These are phyloP conservation scores for Augiades crinisus DNA, from an alignment of 2,888 invertebrate genomes.

Conservation along the genomic window DNA sequence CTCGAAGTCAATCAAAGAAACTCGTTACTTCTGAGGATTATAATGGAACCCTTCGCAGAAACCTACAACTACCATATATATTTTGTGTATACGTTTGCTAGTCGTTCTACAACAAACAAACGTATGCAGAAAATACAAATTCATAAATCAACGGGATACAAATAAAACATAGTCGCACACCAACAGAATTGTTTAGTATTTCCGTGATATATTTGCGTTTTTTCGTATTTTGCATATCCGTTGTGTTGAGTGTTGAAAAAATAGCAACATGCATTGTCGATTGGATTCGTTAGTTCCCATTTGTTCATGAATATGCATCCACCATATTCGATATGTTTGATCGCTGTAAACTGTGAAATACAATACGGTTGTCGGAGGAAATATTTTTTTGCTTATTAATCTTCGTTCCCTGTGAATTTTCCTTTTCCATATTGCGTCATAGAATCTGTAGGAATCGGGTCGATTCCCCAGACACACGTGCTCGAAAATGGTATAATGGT, in stretches of 20 bases:
- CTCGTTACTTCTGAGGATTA: no score
- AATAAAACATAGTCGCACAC: not conserved
- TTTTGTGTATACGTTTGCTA: no score
- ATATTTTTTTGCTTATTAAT: no score
- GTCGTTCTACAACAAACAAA: no score
- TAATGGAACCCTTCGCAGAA: no score
- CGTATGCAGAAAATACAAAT: not conserved
- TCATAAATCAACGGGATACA: not conserved
- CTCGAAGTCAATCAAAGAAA: no score
- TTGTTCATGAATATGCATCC: conserved; percentile 49
- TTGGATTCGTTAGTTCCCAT: conserved; percentile 45
- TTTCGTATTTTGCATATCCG: conserved; percentile 6
- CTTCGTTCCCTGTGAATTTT: no score
- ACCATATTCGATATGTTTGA: conserved; percentile 32
- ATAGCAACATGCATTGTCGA: conserved; percentile 21
- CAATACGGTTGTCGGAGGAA: not conserved
- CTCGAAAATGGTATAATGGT: no score
- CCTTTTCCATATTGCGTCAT: no score
- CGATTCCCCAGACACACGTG: no score
- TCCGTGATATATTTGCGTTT: conserved; percentile 2
- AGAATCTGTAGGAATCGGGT: no score
- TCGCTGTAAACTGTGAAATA: conserved; percentile 26
- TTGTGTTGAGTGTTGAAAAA: conserved; percentile 16
- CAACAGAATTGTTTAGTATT: not conserved
- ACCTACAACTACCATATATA: no score